Evolutionary conservation across 1,140 invertebrate species (phyloP).

Genomic region (Danaus melanippus): DNA sequence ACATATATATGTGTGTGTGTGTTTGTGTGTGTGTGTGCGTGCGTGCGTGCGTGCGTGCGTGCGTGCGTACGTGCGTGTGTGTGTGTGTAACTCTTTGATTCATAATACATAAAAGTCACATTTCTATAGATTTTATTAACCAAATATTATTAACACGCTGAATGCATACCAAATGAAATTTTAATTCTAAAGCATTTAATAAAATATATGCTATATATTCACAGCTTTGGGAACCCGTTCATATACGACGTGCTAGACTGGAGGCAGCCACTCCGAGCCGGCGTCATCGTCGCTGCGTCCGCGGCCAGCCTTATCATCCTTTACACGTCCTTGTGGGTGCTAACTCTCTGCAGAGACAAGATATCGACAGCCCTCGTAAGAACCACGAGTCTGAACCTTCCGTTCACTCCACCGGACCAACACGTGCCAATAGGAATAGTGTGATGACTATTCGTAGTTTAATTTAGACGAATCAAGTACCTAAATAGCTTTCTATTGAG

Average conservation of each 20-base stretch:
- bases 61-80: too few species aligned
- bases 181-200: background rate
- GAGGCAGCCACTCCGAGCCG: constrained; percentile 63
- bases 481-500: too few species aligned
- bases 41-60: too few species aligned
- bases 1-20: too few species aligned
- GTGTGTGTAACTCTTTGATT: too few species aligned
- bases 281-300: constrained; percentile 68
- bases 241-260: constrained; percentile 82
- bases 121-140: too few species aligned
- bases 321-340: constrained; percentile 34
- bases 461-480: too few species aligned
- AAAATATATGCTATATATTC: constrained; percentile 25
- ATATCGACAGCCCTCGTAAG: constrained; percentile 35
- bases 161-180: too few species aligned
- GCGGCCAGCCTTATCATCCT: constrained; percentile 67
- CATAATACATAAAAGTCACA: too few species aligned
- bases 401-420: constrained; percentile 34
- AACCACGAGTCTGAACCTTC: constrained; percentile 44
- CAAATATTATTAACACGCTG: too few species aligned
- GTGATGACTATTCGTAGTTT: constrained; percentile 7
- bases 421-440: constrained; percentile 24
- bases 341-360: constrained; percentile 42
- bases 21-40: too few species aligned
- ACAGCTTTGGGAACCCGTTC: constrained; percentile 74